Evolutionary conservation across 2,113 vertebrate genomes (phyloP), one percentile per base, ranked within the genome.

Genomic region (Percopsis transmontana): DNA sequence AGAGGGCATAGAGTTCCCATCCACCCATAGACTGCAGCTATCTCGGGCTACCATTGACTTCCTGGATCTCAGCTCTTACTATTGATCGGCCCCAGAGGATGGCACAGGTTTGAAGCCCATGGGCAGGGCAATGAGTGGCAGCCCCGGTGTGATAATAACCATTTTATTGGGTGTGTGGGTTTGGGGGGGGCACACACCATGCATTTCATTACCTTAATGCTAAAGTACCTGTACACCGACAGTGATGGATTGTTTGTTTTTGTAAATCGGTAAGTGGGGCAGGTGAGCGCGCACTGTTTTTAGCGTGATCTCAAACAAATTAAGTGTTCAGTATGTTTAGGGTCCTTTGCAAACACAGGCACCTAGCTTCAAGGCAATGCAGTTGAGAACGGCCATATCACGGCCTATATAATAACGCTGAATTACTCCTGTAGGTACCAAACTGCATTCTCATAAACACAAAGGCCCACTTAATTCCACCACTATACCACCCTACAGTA

Each of bases 211-310:
- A 66, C 44, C 51, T 38, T 50, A 42, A 7, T 33, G 20, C 48
- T 54, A 61, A 51, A 62, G 62, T 33, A 38, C 44, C 61, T 48
- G 20, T 1, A 45, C 3, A 59, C 8, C 1, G 51, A 79, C 78
- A 79, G 55, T 62, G 80, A 88, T 77, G 70, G 78, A 87, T 64
- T 59, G 71, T 82, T 83, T 82, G 68, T 60, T 65, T 80, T 63
- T 53, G 4, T 20, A n/a, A 75, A 79, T 67, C 42, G 24, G 45
- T 59, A 64, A 73, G 66, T 79, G 58, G 33, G 14, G 39, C 55
- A 51, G 5, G 13, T 58, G 24, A 45, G 52, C 15, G 62, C 10
- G 42, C 16, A 19, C 53, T 44, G 14, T 71, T 64, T 12, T 80
- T 38, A 63, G 40, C 62, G 16, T 57, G 39, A 72, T 54, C 40